Conservation (phyloP, 2,113 vertebrate species). For the Egretta garzetta region DNA sequence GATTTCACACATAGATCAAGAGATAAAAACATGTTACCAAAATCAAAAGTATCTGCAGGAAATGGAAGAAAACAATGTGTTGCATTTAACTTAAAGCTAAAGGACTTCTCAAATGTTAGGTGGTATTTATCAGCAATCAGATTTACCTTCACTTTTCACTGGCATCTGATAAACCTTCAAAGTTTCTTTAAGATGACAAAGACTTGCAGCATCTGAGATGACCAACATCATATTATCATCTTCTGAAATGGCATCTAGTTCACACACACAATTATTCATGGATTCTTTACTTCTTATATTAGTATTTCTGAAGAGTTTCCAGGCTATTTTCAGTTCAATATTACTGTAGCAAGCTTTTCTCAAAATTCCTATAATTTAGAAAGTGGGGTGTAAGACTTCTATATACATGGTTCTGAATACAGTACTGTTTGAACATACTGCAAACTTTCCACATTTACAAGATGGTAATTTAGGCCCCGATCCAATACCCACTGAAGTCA, state of each 20-base stretch:
- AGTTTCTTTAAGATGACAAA: slow-evolving; percentile 45
- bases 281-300: not conserved
- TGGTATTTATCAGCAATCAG: not conserved
- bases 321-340: slow-evolving; percentile 35
- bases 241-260: not conserved
- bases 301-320: slow-evolving; percentile 54
- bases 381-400: slow-evolving; percentile 19
- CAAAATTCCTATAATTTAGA: slow-evolving; percentile 59
- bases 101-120: not conserved
- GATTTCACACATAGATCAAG: not conserved
- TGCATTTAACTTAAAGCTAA: not conserved
- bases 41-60: not conserved
- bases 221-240: slow-evolving; percentile 17
- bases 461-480: slow-evolving; percentile 57
- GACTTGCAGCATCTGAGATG: slow-evolving; percentile 10
- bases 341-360: slow-evolving; percentile 31
- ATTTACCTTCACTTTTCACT: slow-evolving; percentile 54
- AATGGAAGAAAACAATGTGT: not conserved
- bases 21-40: not conserved
- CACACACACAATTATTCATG: slow-evolving; percentile 37
- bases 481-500: slow-evolving; percentile 54
- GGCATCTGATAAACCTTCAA: slow-evolving; percentile 36
- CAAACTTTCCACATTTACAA: slow-evolving; percentile 65
- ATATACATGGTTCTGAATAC: slow-evolving; percentile 21
- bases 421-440: slow-evolving; percentile 7